A percentile compares a stretch with the other conserved stretches of the same genome.
Evolutionary conservation across 2,113 vertebrate genomes (phyloP).

Genomic region (Sigmodon hispidus): DNA sequence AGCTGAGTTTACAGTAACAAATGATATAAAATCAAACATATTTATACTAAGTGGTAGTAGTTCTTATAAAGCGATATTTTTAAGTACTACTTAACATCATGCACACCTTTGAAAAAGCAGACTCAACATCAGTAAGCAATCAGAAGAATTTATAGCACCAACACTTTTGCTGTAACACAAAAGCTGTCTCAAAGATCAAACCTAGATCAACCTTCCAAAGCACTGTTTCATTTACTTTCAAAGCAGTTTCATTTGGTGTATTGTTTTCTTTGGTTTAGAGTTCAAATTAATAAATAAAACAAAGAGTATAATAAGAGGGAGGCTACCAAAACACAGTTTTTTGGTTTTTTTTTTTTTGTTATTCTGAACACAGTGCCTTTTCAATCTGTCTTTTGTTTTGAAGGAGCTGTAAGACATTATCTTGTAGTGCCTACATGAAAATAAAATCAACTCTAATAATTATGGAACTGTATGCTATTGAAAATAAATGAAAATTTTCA

Average conservation of each 20-base stretch:
- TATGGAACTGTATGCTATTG: conserved; percentile 57
- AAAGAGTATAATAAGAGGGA: conserved; percentile 45
- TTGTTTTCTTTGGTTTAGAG: conserved; percentile 65
- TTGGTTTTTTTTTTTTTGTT: too few species aligned
- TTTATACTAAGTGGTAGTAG: conserved; percentile 64
- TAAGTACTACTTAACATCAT: conserved; percentile 76
- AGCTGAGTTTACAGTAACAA: conserved; percentile 74
- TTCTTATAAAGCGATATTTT: conserved; percentile 69
- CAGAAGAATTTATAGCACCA: conserved; percentile 83
- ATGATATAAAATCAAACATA: conserved; percentile 75
- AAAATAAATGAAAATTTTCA: conserved; percentile 74
- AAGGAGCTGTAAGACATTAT: conserved; percentile 43
- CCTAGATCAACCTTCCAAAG: conserved; percentile 51
- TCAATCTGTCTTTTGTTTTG: not conserved
- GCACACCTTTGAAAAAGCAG: conserved; percentile 76
- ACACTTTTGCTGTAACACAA: conserved; percentile 75
- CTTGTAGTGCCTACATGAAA: conserved; percentile 62
- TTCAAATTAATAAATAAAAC: conserved; percentile 31
- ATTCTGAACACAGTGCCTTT: conserved; percentile 42
- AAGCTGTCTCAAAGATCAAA: conserved; percentile 66
- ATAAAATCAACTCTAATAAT: conserved; percentile 48
- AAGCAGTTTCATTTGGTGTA: conserved; percentile 60
- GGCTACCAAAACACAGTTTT: conserved; percentile 50
- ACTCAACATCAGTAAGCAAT: conserved; percentile 76
- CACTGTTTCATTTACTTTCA: conserved; percentile 72